A percentile compares a stretch with the other conserved stretches of the same genome.
Evolutionary conservation across 2,888 invertebrate species (phyloP).

Genomic region (Ophioninae sp.): DNA sequence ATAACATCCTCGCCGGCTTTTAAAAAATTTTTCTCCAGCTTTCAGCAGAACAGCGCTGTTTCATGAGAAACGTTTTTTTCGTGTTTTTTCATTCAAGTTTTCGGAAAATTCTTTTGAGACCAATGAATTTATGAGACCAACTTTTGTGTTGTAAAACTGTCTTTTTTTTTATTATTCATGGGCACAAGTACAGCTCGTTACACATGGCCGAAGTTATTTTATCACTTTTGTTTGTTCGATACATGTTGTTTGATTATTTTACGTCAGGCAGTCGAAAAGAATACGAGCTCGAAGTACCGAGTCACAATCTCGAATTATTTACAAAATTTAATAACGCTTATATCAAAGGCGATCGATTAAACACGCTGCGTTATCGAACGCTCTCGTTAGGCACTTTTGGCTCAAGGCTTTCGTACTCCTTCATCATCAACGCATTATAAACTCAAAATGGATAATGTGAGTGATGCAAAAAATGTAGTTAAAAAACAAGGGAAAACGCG

Average conservation of each 20-base stretch:
- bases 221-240: conserved; percentile 12
- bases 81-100: not conserved
- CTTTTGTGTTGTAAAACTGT: conserved; percentile 30
- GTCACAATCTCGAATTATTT: conserved; percentile 36
- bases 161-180: conserved; percentile 44
- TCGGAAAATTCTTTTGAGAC: conserved; percentile 1
- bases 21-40: conserved; percentile 66
- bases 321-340: conserved; percentile 38
- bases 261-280: conserved; percentile 29
- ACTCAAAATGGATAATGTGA: conserved; percentile 11
- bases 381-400: conserved; percentile 36
- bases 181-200: conserved; percentile 52
- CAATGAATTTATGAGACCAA: conserved; percentile 39
- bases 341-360: not conserved
- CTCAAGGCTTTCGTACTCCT: conserved; percentile 1
- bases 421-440: conserved; percentile 6
- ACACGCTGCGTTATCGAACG: not conserved
- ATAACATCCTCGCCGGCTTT: conserved; percentile 72
- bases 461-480: conserved; percentile 15
- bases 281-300: conserved; percentile 37
- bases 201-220: conserved; percentile 23
- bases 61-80: conserved; percentile 19
- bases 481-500: conserved; percentile 20
- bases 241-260: not conserved
- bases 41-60: conserved; percentile 42